These are phyloP conservation scores for Galeopsomyia nigrocyanea DNA, from an alignment of 2,888 invertebrate genomes.

Conservation along the genomic window DNA sequence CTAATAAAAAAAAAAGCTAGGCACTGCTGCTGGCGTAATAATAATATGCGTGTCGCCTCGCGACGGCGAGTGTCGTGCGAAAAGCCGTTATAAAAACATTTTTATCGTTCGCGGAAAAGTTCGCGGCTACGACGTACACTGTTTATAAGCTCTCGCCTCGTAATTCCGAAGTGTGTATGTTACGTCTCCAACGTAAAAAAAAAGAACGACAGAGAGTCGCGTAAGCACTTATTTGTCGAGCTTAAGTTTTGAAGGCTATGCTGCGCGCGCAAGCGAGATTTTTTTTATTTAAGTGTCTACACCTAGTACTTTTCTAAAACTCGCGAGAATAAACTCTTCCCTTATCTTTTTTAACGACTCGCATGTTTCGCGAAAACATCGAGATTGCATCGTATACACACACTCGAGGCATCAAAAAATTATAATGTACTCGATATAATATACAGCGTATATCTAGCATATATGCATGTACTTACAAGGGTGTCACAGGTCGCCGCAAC, in stretches of 20 bases:
- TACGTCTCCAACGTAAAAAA: constrained; percentile 21
- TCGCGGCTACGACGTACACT: constrained; percentile 41
- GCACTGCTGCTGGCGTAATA: too few relatives aligned
- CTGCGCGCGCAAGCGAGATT: constrained; percentile 23
- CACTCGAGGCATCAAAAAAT: too few relatives aligned
- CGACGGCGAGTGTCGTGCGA: constrained; percentile 48
- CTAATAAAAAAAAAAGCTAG: too few relatives aligned
- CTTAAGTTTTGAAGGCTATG: constrained; percentile 27
- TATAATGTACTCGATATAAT: too few relatives aligned
- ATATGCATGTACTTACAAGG: neutral
- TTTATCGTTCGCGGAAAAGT: constrained; percentile 58
- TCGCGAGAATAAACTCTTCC: too few relatives aligned
- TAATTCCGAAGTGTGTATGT: constrained; percentile 19
- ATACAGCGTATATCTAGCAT: constrained; percentile 6
- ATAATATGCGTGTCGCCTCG: neutral
- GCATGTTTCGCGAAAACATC: too few relatives aligned
- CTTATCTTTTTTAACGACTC: too few relatives aligned
- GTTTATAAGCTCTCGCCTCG: constrained; percentile 40
- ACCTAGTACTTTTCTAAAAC: too few relatives aligned
- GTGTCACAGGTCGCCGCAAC: constrained; percentile 50
- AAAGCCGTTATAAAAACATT: constrained; percentile 61
- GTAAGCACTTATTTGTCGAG: constrained; percentile 19
- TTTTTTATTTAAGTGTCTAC: constrained; percentile 12
- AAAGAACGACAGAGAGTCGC: neutral
- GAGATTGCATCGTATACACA: too few relatives aligned